These are phyloP conservation scores for Tenthredo mesomela DNA, from an alignment of 2,888 invertebrate species.

Conservation along the genomic window DNA sequence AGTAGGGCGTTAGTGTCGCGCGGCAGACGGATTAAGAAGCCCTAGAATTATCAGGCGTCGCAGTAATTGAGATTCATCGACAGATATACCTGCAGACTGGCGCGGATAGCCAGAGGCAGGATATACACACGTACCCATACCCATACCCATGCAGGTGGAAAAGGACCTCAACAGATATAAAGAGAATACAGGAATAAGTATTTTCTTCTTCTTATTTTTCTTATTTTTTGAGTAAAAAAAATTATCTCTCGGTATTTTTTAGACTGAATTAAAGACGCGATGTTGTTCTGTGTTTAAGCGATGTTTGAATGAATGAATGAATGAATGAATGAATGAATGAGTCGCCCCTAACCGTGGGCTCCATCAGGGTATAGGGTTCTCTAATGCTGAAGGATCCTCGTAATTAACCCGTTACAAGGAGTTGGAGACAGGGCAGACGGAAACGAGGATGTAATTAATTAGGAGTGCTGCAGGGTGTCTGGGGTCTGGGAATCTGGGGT, in stretches of 20 bases:
- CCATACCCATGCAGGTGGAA: neutral
- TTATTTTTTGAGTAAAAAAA: no score
- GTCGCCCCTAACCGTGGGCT: constrained; percentile 7
- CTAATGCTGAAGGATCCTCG: constrained; percentile 22
- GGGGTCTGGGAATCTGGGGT: constrained; percentile 38
- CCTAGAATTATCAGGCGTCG: constrained; percentile 67
- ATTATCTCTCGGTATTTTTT: neutral
- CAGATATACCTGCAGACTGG: neutral
- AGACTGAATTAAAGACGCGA: neutral
- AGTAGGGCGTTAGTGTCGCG: constrained; percentile 72
- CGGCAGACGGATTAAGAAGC: constrained; percentile 74
- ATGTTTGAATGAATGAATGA: neutral
- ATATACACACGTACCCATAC: neutral
- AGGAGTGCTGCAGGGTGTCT: constrained; percentile 60
- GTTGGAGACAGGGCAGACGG: constrained; percentile 48
- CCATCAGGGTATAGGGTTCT: neutral
- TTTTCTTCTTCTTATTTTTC: no score
- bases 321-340: constrained; percentile 12
- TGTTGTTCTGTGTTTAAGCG: neutral
- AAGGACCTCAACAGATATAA: neutral
- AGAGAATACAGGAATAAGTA: neutral
- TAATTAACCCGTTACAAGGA: constrained; percentile 48
- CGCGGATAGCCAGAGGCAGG: neutral
- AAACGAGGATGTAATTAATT: constrained; percentile 73
- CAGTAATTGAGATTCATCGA: constrained; percentile 69